Conservation (phyloP, 2,113 vertebrate genomes). For the Burhinus oedicnemus region DNA sequence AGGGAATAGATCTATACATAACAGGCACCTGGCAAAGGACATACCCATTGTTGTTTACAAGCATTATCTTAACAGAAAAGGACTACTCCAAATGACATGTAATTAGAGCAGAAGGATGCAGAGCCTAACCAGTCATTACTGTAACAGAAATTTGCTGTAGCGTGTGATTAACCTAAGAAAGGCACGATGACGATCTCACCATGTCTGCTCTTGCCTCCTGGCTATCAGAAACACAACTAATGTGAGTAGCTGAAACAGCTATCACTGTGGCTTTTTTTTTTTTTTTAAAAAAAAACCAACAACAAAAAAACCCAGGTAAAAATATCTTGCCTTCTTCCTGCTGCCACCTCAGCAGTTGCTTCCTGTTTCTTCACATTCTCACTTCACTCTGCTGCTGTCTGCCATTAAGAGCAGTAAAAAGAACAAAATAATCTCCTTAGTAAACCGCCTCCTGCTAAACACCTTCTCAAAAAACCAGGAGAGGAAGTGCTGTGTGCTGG, state of each 20-base stretch:
- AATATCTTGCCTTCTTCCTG: conserved; percentile 56
- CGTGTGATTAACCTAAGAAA: conserved; percentile 46
- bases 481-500: not conserved
- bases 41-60: not conserved
- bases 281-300: not conserved
- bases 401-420: conserved; percentile 1
- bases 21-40: conserved; percentile 5
- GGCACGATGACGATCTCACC: conserved; percentile 17
- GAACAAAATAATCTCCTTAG: conserved; percentile 40
- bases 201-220: conserved; percentile 18
- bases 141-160: conserved; percentile 15
- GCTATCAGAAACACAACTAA: conserved; percentile 10
- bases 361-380: conserved; percentile 29
- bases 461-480: not conserved
- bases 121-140: conserved; percentile 45
- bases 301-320: not conserved
- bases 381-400: not conserved
- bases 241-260: conserved; percentile 10
- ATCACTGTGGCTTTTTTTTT: not conserved
- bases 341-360: conserved; percentile 32
- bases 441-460: not conserved
- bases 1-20: not conserved
- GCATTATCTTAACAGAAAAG: not conserved
- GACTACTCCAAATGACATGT: not conserved
- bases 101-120: conserved; percentile 55